phyloP scores from a whole-genome alignment of 2,888 invertebrate genomes.

The Drosophila austrosaltans region DNA sequence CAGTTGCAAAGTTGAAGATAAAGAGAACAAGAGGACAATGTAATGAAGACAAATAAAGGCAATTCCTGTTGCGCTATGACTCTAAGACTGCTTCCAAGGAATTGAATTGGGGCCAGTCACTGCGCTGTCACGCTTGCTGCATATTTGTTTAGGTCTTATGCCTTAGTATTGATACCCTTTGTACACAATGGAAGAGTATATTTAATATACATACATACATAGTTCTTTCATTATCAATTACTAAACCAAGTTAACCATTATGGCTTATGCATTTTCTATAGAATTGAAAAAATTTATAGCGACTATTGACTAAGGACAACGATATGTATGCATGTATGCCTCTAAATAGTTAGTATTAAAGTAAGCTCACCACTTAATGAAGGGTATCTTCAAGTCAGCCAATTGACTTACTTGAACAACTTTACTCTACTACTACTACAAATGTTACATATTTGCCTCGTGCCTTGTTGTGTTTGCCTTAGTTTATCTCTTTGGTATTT shows the following conservation, averaged over 20 bases:
- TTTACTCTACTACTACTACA: not conserved
- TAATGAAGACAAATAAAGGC: slow-evolving; percentile 66
- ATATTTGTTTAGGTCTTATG: slow-evolving; percentile 68
- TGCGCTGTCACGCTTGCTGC: slow-evolving; percentile 49
- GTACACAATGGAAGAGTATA: too few relatives aligned
- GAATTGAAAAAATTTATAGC: too few relatives aligned
- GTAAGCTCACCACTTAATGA: not conserved
- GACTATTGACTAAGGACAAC: too few relatives aligned
- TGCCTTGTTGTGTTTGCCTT: slow-evolving; percentile 50
- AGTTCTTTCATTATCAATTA: too few relatives aligned
- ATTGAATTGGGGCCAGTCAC: not conserved
- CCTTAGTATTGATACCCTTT: slow-evolving; percentile 16
- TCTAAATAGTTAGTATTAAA: too few relatives aligned
- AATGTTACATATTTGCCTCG: slow-evolving; percentile 26
- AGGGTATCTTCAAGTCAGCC: not conserved
- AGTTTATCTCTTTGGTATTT: slow-evolving; percentile 34
- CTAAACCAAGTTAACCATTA: too few relatives aligned
- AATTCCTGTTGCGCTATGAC: slow-evolving; percentile 54
- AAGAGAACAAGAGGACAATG: slow-evolving; percentile 26
- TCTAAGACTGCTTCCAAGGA: slow-evolving; percentile 13
- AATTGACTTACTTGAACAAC: too few relatives aligned
- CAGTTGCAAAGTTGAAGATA: not conserved
- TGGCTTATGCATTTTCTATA: too few relatives aligned
- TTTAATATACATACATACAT: too few relatives aligned
- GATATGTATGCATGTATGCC: too few relatives aligned